Conservation (phyloP, 2,797 vertebrate species). For the Urocyon cinereoargenteus region DNA sequence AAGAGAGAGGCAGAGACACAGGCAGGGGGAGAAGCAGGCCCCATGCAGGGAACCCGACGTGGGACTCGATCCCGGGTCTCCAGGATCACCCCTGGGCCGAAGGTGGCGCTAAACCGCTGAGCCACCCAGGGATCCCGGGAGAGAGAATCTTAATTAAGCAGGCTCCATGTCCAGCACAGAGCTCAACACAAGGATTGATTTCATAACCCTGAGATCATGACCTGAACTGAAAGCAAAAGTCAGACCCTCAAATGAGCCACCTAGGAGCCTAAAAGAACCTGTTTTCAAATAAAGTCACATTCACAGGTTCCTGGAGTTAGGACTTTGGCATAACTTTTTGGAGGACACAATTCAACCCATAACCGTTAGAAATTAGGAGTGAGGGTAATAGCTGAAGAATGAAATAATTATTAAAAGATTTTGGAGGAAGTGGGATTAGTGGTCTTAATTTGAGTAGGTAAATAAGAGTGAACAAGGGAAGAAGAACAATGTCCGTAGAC, state of each 20-base stretch:
- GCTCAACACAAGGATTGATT: background rate
- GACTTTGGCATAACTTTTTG: background rate
- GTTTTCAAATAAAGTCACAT: conserved; percentile 22
- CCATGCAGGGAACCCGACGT: too few species aligned
- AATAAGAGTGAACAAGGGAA: background rate
- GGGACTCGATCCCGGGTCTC: too few species aligned
- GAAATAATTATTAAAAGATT: background rate
- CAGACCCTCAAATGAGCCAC: background rate
- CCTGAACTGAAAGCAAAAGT: background rate
- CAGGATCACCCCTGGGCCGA: too few species aligned
- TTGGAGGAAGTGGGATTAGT: background rate
- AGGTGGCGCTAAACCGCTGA: too few species aligned
- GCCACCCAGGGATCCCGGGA: too few species aligned
- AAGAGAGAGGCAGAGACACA: too few species aligned
- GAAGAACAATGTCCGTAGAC: background rate
- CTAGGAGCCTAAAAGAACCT: background rate
- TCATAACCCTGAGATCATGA: background rate
- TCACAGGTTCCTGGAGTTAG: background rate
- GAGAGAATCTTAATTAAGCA: background rate
- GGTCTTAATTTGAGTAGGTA: background rate
- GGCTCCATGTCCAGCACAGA: background rate
- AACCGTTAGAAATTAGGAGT: background rate
- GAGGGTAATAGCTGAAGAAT: background rate
- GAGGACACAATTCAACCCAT: background rate
- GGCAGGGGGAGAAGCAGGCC: too few species aligned